Conservation (phyloP, 2,797 vertebrate species). For the Enteromius afrohamiltoni region DNA sequence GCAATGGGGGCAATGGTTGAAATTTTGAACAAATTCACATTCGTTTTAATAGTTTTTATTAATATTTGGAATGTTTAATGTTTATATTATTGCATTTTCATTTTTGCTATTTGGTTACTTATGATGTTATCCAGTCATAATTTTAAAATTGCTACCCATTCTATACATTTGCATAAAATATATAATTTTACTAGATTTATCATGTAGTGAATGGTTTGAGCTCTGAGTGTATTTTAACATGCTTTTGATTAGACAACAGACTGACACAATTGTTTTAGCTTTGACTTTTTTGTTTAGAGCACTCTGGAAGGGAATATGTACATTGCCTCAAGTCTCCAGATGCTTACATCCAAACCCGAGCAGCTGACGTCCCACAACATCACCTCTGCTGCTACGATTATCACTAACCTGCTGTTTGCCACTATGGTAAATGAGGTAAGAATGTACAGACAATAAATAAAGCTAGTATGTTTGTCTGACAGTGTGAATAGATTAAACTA, state of each 20-base stretch:
- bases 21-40: not conserved
- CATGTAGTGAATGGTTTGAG: not conserved
- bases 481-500: not conserved
- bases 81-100: not conserved
- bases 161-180: not conserved
- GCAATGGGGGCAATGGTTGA: not conserved
- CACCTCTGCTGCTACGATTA: constrained; percentile 25
- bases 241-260: not conserved
- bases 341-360: constrained; percentile 45
- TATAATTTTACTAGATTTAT: not conserved
- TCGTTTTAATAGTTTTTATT: not conserved
- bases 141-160: not conserved
- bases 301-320: not conserved
- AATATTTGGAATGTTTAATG: not conserved
- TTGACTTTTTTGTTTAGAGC: constrained; percentile 18
- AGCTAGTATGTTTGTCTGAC: not conserved
- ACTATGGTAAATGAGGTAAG: constrained; percentile 9
- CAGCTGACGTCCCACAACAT: constrained; percentile 33
- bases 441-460: not conserved
- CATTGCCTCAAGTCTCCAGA: constrained; percentile 36
- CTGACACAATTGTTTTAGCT: not conserved
- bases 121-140: not conserved
- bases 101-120: not conserved
- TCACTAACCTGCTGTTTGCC: not conserved
- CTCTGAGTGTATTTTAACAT: not conserved